Conservation (phyloP, 2,888 invertebrate genomes). For the Sarcophaga carnaria region DNA sequence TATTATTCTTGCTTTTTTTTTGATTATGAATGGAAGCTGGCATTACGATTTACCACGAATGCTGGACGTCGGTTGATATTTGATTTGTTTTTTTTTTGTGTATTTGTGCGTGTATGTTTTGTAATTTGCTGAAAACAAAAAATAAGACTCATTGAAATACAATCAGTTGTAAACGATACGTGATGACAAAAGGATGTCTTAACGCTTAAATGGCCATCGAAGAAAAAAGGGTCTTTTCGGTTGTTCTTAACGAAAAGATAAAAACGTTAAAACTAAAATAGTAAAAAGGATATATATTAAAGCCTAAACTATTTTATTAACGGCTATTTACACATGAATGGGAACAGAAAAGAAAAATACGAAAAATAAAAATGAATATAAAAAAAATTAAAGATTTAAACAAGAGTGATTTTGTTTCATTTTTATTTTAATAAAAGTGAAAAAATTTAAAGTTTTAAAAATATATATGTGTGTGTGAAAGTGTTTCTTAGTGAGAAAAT, state of each 20-base stretch:
- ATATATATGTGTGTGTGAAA: background rate
- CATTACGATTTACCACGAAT: constrained; percentile 36
- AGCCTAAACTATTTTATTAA: constrained; percentile 51
- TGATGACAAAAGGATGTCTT: constrained; percentile 52
- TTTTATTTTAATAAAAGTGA: background rate
- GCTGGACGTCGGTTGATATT: constrained; percentile 43
- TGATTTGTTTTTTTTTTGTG: constrained; percentile 10
- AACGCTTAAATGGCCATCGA: constrained; percentile 30
- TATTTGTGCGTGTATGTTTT: constrained; percentile 2
- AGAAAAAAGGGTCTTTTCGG: constrained; percentile 8
- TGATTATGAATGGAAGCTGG: constrained; percentile 37
- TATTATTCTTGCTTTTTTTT: background rate
- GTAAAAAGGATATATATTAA: constrained; percentile 6
- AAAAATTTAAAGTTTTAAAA: background rate
- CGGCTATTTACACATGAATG: constrained; percentile 22
- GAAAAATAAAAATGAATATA: background rate
- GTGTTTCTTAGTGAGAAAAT: too few species aligned
- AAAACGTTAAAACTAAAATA: constrained; percentile 3
- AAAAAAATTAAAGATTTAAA: background rate
- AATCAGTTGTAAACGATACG: constrained; percentile 63
- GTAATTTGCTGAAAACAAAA: constrained; percentile 10
- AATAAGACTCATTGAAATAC: constrained; percentile 33
- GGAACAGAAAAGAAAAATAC: constrained; percentile 25
- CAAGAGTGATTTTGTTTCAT: background rate
- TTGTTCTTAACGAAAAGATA: constrained; percentile 7